Evolutionary conservation across 2,888 invertebrate genomes (phyloP).

Genomic region (Tyria jacobaeae): DNA sequence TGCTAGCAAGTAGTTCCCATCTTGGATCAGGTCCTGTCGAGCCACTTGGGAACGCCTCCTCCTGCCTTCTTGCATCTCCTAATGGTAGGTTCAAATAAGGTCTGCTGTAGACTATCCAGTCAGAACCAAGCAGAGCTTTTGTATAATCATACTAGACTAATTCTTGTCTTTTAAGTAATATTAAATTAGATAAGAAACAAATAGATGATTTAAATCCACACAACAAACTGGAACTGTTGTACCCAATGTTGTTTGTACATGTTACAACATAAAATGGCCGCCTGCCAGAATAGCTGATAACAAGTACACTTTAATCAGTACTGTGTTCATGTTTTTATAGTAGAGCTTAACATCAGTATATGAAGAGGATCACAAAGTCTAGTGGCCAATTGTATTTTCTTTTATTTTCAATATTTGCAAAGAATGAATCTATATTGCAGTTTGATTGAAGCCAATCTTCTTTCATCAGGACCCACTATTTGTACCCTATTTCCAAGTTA

Average conservation of each 20-base stretch:
- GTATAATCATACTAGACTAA: not conserved
- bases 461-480: not conserved
- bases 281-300: constrained; percentile 3
- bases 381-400: not conserved
- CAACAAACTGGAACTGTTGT: not conserved
- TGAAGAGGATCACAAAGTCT: not conserved
- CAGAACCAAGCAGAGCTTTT: not conserved
- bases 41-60: constrained; percentile 96
- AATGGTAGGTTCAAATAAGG: constrained; percentile 85
- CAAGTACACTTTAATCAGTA: constrained; percentile 5
- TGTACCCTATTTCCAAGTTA: not conserved
- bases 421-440: constrained; percentile 11
- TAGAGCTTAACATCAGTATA: not conserved
- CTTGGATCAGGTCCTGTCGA: constrained; percentile 96
- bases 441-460: not conserved
- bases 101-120: not conserved
- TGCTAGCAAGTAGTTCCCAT: constrained; percentile 95
- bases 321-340: constrained; percentile 3
- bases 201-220: not conserved
- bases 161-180: not conserved
- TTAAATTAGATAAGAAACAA: not conserved
- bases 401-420: constrained; percentile 4
- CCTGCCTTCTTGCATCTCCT: constrained; percentile 96
- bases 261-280: constrained; percentile 7
- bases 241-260: not conserved